Base-by-base conservation (phyloP, 2,888 invertebrate genomes). In the Tetragonula carbonaria region DNA sequence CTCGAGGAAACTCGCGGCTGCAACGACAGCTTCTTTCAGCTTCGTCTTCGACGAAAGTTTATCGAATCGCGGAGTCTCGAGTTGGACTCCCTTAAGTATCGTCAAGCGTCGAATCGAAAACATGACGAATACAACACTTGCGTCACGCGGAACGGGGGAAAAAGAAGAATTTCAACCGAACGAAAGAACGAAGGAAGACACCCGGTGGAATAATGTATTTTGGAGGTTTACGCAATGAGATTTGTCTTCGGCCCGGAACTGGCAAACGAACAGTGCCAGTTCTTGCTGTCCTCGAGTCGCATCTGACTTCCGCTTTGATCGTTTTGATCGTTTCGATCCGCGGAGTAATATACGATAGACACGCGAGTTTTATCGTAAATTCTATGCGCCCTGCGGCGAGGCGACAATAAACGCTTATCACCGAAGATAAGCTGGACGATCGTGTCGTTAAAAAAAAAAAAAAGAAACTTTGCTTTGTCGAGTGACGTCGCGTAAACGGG, bases 71-170 rank as follows among this genome's bases (percentile, higher is more conserved):
- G 38, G 38, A 23, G 59, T 63, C 51, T 28, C 63, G 62, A 67
- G 72, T 78, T 51, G 62, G 62, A 51, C 50, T 87, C 87, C 84
- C 87, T 75, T 82, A 86, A 86, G 87, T 74, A 75, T 78, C 86
- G 66, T 87, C 78, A 50, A 78, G 84, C 77, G 84, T 82, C 82
- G 80, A 83, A 70, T 70, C 66, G 75, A 38, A 74, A 80, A 84
- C 85, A 74, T 76, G 84, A 84, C 73, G 73, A 66, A 74, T 70
- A 70, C 59, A 70, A 70, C 59, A 70, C 50, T 70, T 76, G 50
- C n/a, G 55, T 38, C 14, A 45, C 45, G 28, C 6, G 33, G 51
- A 33, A 38, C 18, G 14, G 23, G 18, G 28, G 4, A 28, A 28
- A 62, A 76, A 79, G 66, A 84, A 28, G 53, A 78, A 78, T 83